These are phyloP conservation scores for Silurus glanis DNA, from an alignment of 2,113 vertebrate genomes.

Conservation along the genomic window DNA sequence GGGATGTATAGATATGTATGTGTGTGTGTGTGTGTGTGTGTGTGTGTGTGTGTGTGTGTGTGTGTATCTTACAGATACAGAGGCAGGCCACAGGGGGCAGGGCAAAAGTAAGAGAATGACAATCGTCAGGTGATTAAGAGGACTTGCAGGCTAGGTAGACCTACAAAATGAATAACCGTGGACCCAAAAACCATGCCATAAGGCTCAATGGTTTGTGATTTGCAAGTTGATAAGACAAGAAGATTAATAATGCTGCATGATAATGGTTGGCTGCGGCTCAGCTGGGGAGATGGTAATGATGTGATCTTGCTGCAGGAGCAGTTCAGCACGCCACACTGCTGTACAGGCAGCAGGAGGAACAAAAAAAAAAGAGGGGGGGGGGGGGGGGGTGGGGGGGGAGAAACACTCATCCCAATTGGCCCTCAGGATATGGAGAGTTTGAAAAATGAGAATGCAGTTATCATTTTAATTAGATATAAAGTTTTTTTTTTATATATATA, in stretches of 20 bases:
- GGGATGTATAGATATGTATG: slow-evolving; percentile 40
- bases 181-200: slow-evolving; percentile 98
- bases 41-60: background rate
- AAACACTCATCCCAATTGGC: slow-evolving; percentile 98
- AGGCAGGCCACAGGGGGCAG: slow-evolving; percentile 83
- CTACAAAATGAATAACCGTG: slow-evolving; percentile 99
- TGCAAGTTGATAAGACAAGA: slow-evolving; percentile 99
- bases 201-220: slow-evolving; percentile 99
- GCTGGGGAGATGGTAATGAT: slow-evolving; percentile 99
- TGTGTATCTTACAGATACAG: slow-evolving; percentile 50
- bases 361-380: slow-evolving; percentile 46
- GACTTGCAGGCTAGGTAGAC: slow-evolving; percentile 97
- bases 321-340: slow-evolving; percentile 83
- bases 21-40: background rate
- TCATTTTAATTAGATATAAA: slow-evolving; percentile 99
- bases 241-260: slow-evolving; percentile 99
- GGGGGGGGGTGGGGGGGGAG: slow-evolving; percentile 49
- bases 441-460: slow-evolving; percentile 99
- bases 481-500: slow-evolving; percentile 88
- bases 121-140: slow-evolving; percentile 99
- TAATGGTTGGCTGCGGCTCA: slow-evolving; percentile 98
- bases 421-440: slow-evolving; percentile 98
- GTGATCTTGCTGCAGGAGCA: slow-evolving; percentile 99
- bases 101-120: slow-evolving; percentile 90
- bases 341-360: slow-evolving; percentile 60